Base-by-base conservation (phyloP, 1,140 invertebrate species). In the Eciton burchellii region DNA sequence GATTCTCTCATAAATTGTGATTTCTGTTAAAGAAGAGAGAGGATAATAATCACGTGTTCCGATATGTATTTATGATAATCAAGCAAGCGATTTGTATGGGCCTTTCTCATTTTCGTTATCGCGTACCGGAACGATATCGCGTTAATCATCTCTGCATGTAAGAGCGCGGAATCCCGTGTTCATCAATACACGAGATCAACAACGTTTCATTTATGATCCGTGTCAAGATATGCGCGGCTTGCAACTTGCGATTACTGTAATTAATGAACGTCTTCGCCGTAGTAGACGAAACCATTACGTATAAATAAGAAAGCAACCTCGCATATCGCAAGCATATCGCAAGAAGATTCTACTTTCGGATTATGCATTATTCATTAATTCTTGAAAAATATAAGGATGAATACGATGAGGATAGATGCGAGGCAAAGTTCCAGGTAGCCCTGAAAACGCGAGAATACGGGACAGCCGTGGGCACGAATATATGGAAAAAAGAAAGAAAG, bases 141-240 rank as follows among this genome's bases (percentile, higher is more conserved):
- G 4, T 54, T 41, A 26, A 63, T 8, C 1, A 14, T 16, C 43
- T 35, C 5, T 29, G 26, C n/a, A 12, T 8, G 19, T 12, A 35
- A 49, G 1, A 4, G 3, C 9, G 29, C 60, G 14, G 63, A 63
- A 76, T 49, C 41, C 49, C 65, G 52, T 65, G 47, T 26, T 68
- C 12, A 52, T 65, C 26, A 52, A 49, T 19, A 16, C 35, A 5
- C 43, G 9, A 68, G 21, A 43, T 68, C 65, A 66, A 43, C n/a
- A 47, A n/a, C 26, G 21, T 2, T 66, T 26, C 19, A 52, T 54
- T 76, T 56, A 41, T n/a, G 60, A 54, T 62, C 26, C 6, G 16
- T 54, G 19, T 76, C 14, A 66, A 54, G 29, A 77, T 49, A n/a
- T n/a, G n/a, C 43, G 62, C 24, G 24, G 21, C 24, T 59, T 3